Conservation (phyloP, 2,888 invertebrate species). For the Baronia brevicornis region DNA sequence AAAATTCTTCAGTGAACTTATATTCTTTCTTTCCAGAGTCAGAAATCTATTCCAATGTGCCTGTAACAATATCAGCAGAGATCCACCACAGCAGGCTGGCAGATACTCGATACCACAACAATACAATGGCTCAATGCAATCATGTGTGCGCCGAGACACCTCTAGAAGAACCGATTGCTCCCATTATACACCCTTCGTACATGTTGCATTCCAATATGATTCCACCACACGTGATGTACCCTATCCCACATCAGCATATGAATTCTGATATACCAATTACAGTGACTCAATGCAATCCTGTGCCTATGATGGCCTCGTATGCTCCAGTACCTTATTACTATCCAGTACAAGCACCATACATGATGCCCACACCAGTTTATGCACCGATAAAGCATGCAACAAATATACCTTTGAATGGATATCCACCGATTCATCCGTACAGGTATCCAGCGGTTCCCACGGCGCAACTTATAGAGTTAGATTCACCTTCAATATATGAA, state of each 20-base stretch:
- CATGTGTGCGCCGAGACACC: conserved; percentile 31
- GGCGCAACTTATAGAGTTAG: conserved; percentile 80
- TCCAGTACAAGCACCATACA: conserved; percentile 62
- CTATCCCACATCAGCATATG: conserved; percentile 30
- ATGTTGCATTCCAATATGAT: conserved; percentile 31
- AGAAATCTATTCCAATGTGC: conserved; percentile 62
- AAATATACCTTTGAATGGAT: conserved; percentile 65
- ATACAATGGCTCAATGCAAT: conserved; percentile 29
- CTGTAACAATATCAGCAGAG: conserved; percentile 35
- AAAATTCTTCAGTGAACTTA: background rate
- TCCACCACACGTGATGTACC: conserved; percentile 43
- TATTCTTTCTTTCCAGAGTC: conserved; percentile 33
- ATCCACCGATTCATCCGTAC: conserved; percentile 48
- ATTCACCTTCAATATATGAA: conserved; percentile 60
- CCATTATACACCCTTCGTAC: conserved; percentile 35
- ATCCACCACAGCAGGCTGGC: conserved; percentile 28
- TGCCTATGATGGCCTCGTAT: conserved; percentile 55
- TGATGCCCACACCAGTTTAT: conserved; percentile 63
- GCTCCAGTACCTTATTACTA: conserved; percentile 59
- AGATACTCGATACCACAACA: conserved; percentile 33
- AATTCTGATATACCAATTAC: conserved; percentile 37
- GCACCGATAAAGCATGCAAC: conserved; percentile 63
- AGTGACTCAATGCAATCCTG: conserved; percentile 33
- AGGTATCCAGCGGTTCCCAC: conserved; percentile 73
- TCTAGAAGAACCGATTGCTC: conserved; percentile 35